A percentile compares a stretch with the other conserved stretches of the same genome.
These are phyloP conservation scores for Ageneiosus marmoratus DNA, from an alignment of 2,113 vertebrate genomes.

Conservation along the genomic window DNA sequence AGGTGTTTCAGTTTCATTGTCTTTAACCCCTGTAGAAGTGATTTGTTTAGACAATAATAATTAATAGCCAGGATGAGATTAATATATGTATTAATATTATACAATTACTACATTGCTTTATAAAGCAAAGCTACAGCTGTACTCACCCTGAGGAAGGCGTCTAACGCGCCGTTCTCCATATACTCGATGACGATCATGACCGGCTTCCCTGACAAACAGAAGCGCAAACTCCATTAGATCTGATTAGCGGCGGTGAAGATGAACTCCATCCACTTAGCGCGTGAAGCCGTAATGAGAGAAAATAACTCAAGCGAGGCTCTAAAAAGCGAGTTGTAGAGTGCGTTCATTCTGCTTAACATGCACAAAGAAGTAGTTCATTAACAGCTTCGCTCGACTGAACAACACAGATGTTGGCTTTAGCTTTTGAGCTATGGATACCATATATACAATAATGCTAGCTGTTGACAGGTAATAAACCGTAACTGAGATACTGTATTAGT, in stretches of 20 bases:
- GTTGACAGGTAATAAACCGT: not conserved
- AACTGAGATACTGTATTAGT: not conserved
- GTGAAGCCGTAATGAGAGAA: constrained; percentile 38
- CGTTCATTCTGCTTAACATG: constrained; percentile 15
- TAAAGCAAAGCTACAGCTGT: not conserved
- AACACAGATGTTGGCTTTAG: not conserved
- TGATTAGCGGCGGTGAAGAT: constrained; percentile 24
- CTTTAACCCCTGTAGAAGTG: no score
- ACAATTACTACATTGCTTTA: not conserved
- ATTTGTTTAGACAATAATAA: no score
- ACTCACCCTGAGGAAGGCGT: constrained; percentile 96
- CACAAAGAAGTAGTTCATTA: constrained; percentile 29
- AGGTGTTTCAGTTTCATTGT: no score
- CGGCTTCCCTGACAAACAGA: constrained; percentile 84
- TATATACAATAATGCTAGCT: not conserved
- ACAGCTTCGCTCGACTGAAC: not conserved
- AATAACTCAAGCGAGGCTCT: constrained; percentile 22
- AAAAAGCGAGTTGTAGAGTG: constrained; percentile 29
- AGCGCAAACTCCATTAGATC: constrained; percentile 58
- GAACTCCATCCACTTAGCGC: constrained; percentile 7
- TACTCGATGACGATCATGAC: constrained; percentile 99
- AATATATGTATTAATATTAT: not conserved
- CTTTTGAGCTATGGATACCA: not conserved
- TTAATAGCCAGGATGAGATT: not conserved
- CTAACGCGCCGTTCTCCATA: constrained; percentile 98